Percentiles rank a stretch among this genome's conserved stretches.
These are phyloP conservation scores for Leucophenga maculata DNA, from an alignment of 2,888 invertebrate species.

Conservation along the genomic window DNA sequence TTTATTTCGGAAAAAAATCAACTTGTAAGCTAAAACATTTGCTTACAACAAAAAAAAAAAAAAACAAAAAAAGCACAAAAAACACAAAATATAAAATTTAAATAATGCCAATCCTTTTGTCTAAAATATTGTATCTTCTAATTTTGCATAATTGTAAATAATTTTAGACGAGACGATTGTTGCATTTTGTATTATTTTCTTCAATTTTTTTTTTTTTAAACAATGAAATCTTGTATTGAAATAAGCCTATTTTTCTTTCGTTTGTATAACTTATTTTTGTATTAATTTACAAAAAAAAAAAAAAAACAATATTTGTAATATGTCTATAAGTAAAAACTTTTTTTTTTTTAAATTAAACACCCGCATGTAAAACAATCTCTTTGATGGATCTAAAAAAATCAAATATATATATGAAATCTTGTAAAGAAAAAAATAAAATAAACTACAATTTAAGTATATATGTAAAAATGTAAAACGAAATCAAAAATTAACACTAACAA, in stretches of 20 bases:
- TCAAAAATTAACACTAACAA: constrained; percentile 22
- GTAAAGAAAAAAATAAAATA: constrained; percentile 4
- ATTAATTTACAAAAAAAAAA: background rate
- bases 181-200: constrained; percentile 57
- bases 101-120: constrained; percentile 69
- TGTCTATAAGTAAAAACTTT: constrained; percentile 28
- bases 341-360: constrained; percentile 31
- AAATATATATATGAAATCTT: constrained; percentile 25
- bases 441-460: constrained; percentile 28
- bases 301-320: background rate
- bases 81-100: constrained; percentile 47
- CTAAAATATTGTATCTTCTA: constrained; percentile 62
- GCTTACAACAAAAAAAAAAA: constrained; percentile 28
- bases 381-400: constrained; percentile 57
- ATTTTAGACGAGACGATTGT: constrained; percentile 70
- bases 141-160: constrained; percentile 51
- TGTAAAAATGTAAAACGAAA: constrained; percentile 19
- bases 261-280: constrained; percentile 20
- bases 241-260: constrained; percentile 40
- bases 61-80: constrained; percentile 23
- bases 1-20: constrained; percentile 26
- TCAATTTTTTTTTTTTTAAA: no score
- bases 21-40: constrained; percentile 19
- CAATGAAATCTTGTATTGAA: constrained; percentile 12
- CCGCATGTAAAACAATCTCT: constrained; percentile 59